Evolutionary conservation across 2,113 vertebrate species (phyloP), one percentile per base, ranked within the genome.

Genomic region (Ammodramus savannarum): DNA sequence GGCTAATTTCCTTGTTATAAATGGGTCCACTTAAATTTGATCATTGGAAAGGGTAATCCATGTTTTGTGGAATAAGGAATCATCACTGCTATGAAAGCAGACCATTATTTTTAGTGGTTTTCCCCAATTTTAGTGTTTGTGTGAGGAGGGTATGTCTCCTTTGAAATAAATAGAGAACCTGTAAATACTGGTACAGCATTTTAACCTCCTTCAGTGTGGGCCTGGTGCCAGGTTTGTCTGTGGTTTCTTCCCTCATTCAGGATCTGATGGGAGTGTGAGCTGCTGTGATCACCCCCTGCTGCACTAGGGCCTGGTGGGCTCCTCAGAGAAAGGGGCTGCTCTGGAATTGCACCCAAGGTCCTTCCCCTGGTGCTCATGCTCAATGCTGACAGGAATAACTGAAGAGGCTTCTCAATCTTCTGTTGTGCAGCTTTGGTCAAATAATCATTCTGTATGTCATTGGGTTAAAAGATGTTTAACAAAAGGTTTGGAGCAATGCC

Each of bases 221-320:
- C n/a, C 51, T 38, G 63, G 27, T 69, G 49, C 18, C 27, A 6
- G 9, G 18, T 77, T 61, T 76, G 41, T 12, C n/a, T 57, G 36
- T n/a, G 71, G 27, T 23, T 59, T 65, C 32, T 79, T 29, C 74
- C 22, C 36, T 52, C 63, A 21, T 29, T 32, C 43, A 3, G 78
- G 54, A 31, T 16, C 19, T 1, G 5, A 29, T 1, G 4, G 31
- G 11, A 44, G 18, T 1, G 0, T 9, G 74, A 46, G 79, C 31
- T 7, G 2, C 54, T 5, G 3, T 4, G 11, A 8, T 74, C 49
- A 14, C 19, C 39, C 17, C 7, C 13, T 39, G 66, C 58, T 68
- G 49, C 72, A 16, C 0, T 0, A 10, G 1, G 9, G 54, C 52
- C 39, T 57, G 52, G 4, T 4, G 21, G 38, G 27, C 17, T 6